phyloP scores from a whole-genome alignment of 2,113 vertebrate species.

The Lucifuga dentata region DNA sequence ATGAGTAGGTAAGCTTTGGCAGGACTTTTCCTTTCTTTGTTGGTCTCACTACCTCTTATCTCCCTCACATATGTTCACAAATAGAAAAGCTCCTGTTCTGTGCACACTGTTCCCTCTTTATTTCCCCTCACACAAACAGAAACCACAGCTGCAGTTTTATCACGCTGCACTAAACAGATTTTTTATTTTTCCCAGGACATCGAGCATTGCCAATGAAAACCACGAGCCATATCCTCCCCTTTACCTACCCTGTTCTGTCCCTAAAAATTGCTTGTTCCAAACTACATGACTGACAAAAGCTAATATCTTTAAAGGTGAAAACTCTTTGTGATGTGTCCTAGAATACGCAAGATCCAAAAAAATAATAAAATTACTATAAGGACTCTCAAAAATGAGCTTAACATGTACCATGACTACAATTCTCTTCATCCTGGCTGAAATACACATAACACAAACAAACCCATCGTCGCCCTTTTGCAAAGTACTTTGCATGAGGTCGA shows the following conservation, averaged over 20 bases:
- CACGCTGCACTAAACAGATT: neutral
- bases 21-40: too few relatives aligned
- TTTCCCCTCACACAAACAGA: constrained; percentile 23
- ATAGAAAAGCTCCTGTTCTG: constrained; percentile 13
- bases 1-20: too few relatives aligned
- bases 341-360: too few relatives aligned
- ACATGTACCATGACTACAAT: too few relatives aligned
- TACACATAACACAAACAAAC: constrained; percentile 37
- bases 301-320: neutral
- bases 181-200: constrained; percentile 5
- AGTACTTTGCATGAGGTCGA: constrained; percentile 7
- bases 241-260: neutral
- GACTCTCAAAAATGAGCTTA: too few relatives aligned
- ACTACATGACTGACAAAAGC: neutral
- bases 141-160: constrained; percentile 64
- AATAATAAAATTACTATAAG: too few relatives aligned
- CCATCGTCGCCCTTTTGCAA: constrained; percentile 7
- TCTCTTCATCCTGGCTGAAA: neutral
- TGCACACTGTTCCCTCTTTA: constrained; percentile 42
- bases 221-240: neutral
- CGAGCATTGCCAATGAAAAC: constrained; percentile 3
- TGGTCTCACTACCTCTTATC: neutral
- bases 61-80: neutral
- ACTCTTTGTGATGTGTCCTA: neutral
- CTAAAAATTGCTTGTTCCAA: neutral